Base-by-base conservation (phyloP, 2,888 invertebrate genomes). In the Tuta absoluta region DNA sequence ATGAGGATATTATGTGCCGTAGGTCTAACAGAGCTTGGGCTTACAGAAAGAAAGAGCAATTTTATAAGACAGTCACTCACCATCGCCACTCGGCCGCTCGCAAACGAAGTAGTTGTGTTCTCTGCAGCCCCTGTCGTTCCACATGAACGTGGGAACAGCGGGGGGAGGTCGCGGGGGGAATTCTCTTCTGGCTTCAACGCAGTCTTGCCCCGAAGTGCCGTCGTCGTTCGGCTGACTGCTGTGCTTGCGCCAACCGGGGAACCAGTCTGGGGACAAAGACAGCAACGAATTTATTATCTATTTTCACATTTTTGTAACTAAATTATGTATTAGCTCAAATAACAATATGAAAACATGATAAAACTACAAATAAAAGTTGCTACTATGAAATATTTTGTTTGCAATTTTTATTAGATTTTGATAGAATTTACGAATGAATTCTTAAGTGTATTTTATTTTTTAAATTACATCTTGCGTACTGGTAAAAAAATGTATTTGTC, bases 141-240 rank as follows among this genome's bases (percentile, higher is more conserved):
- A 96, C 93, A 94, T 95, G 85, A 94, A 96, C 68, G 93, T 92
- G 21, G 91, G 84, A 0, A 93, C 87, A 0, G 81, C 74, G 1
- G 87, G 82, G 0, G 72, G 85, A 70, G 69, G 94, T 0, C 94
- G 93, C 37, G 93, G 89, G 2, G 94, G 93, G 80, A 95, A 96
- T 69, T 93, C 91, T 57, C 95, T 87, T 10, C 96, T 86, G 8
- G 95, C 92, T 80, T 97, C 96, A 64, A 96, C 95, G 83, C 96
- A 97, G 85, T 96, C 96, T 81, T 96, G 96, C 5, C 94, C 94
- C 23, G 95, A 95, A 12, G 95, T 93, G 0, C 96, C 96, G 77
- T 96, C 96, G 80, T 96, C 96, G 79, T 96, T 96, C 0, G 96
- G 96, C 79, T 96, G 96, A 69, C 94, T 87, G 57, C 93, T 93